Evolutionary conservation across 2,113 vertebrate genomes (phyloP), one percentile per base, ranked within the genome.

Genomic region (Pogonocichla stellata): DNA sequence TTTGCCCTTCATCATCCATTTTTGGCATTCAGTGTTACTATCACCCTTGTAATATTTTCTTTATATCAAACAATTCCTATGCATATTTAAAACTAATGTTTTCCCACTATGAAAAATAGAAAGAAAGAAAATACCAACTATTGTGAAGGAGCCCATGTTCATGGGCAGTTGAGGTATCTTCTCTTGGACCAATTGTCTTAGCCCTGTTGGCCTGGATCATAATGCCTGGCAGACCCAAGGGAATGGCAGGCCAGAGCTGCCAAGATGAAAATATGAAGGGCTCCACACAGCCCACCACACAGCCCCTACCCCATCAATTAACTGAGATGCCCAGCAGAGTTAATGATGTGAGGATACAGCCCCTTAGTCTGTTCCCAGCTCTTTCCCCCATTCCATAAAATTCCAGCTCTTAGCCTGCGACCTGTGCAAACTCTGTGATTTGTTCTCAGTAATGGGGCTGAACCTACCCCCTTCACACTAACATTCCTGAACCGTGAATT

Each of bases 401-500:
- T 62, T 78, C 67, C 26, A 80, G 5, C 29, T 71, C 58, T 80
- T 94, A 78, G 51, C 78, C 50, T 50, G 23, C 24, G 60, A 83
- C 33, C 40, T 75, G 3, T 62, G 31, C 47, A 88, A 56, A 90
- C 56, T 36, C 36, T 45, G 64, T 64, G 90, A 80, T 88, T 96
- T 80, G 43, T 45, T 96, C 82, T 77, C 12, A 6, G 53, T 92
- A 97, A 96, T 90, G 82, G 90, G 86, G 75, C 92, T 90, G 75
- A 96, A 93, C 93, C 69, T 93, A 74, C 54, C 80, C 56, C 53
- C 69, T 90, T 90, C 86, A 64, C 90, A 74, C 80, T 71, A 86
- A 88, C 92, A 94, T 94, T 94, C 94, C 94, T 94, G 93, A 95
- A 78, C 88, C 8, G 2, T 96, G 86, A 95, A 97, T 92, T 96